phyloP scores from a whole-genome alignment of 2,797 vertebrate genomes.

The Myiothlypis coronata region DNA sequence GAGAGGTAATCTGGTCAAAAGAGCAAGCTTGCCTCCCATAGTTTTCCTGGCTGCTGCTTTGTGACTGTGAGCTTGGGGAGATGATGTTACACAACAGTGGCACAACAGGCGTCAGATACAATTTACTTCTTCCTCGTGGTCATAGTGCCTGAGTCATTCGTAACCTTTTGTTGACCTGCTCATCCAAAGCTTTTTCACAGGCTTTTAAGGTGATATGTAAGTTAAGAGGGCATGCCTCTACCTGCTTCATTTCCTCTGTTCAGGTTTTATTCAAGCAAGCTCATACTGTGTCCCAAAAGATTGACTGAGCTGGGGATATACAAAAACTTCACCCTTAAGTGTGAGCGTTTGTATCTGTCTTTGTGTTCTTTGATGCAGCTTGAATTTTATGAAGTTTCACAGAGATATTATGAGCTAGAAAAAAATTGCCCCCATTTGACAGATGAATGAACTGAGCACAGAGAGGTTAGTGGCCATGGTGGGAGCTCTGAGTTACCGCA shows the following conservation, averaged over 20 bases:
- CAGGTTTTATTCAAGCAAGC: not conserved
- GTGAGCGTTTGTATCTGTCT: not conserved
- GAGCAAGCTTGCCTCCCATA: not conserved
- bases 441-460: not conserved
- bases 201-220: not conserved
- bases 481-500: not conserved
- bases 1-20: conserved; percentile 12
- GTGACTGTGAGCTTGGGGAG: not conserved
- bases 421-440: not conserved
- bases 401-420: not conserved
- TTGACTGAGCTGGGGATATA: fast-evolving
- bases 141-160: not conserved
- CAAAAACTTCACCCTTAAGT: not conserved
- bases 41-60: not conserved
- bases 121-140: not conserved
- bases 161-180: not conserved
- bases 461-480: not conserved
- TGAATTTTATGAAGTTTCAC: not conserved
- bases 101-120: not conserved
- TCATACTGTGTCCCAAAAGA: not conserved
- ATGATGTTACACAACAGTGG: not conserved
- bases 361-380: not conserved
- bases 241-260: not conserved
- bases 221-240: not conserved
- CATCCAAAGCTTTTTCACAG: not conserved